Conservation (phyloP, 1,140 invertebrate species). For the Parapsyche elsis region DNA sequence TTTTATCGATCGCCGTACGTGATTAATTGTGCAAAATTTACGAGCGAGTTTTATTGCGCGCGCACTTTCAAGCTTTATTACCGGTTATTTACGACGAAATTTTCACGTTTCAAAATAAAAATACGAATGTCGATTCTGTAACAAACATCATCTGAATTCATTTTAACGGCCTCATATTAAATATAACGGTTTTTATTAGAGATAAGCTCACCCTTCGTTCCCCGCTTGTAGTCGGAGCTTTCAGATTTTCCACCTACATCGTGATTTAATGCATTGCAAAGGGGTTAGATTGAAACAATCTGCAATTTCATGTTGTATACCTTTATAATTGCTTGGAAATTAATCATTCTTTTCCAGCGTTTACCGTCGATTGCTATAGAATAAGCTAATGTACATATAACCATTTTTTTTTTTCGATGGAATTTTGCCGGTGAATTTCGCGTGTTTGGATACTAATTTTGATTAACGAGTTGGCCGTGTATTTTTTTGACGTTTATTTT, state of each 20-base stretch:
- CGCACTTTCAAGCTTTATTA: constrained; percentile 7
- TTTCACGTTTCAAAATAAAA: constrained; percentile 12
- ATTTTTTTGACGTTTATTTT: constrained; percentile 32
- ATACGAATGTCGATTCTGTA: not conserved
- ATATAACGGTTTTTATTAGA: constrained; percentile 23
- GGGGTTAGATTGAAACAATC: not conserved
- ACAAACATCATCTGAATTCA: not conserved
- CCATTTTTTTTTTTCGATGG: not conserved
- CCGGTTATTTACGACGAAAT: not conserved
- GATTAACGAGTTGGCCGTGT: constrained; percentile 41
- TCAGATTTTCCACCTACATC: not conserved
- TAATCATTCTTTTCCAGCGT: constrained; percentile 26
- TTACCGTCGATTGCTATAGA: too few species aligned
- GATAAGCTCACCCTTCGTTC: not conserved
- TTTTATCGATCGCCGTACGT: too few species aligned
- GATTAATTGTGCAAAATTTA: not conserved
- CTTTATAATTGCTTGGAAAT: constrained; percentile 38
- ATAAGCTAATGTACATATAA: too few species aligned
- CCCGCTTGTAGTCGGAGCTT: not conserved
- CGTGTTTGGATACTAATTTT: constrained; percentile 31
- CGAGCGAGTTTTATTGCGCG: not conserved
- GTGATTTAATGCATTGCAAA: not conserved
- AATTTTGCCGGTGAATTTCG: not conserved
- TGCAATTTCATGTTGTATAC: constrained; percentile 16
- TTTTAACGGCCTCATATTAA: constrained; percentile 18